Base-by-base conservation (phyloP, 2,888 invertebrate genomes). In the Ichneumon xanthorius region DNA sequence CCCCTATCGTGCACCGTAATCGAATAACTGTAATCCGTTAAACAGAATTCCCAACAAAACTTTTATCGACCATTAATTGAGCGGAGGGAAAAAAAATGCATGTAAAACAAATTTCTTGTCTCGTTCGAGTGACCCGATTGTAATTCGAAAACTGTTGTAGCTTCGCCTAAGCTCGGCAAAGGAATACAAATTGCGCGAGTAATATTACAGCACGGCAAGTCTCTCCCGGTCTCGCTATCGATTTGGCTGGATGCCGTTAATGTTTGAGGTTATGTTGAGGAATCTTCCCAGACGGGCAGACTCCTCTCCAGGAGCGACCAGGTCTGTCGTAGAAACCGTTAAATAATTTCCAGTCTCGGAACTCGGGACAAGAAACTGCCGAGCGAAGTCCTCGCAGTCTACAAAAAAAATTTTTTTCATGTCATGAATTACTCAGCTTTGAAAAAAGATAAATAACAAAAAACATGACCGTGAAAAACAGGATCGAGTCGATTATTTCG, bases 231-330 rank as follows among this genome's bases (percentile, higher is more conserved):
- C 14, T 14, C 50, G 22, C 40, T 72, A 72, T 72, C 55, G 72
- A 72, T 72, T 72, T 37, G 63, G 14, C 58, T 19, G n/a, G n/a
- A 33, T 11, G 19, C 53, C 58, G 40, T 37, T 37, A 55, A 55
- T 72, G 53, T 72, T 72, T 14, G 55, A 72, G 72, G 55, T 58
- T 72, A 72, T 72, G 72, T 58, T 1, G 63, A 48, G 45, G 45
- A 48, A 48, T 30, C 16, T 5, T 30, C 61, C 61, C 61, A 61
- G 61, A 61, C 30, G 61, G 16, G 61, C 22, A 30, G 30, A 61
- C 26, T 30, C 16, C 61, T 61, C 33, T 63, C 33, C 33, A 26
- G 33, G 4, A 14, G 16, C 9, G 63, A 33, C 6, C 30, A 14
- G 30, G 7, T 6, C 7, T 4, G 30, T 63, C 40, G 30, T 16